Conservation (phyloP, 2,113 vertebrate species). For the Podocnemis expansa region DNA sequence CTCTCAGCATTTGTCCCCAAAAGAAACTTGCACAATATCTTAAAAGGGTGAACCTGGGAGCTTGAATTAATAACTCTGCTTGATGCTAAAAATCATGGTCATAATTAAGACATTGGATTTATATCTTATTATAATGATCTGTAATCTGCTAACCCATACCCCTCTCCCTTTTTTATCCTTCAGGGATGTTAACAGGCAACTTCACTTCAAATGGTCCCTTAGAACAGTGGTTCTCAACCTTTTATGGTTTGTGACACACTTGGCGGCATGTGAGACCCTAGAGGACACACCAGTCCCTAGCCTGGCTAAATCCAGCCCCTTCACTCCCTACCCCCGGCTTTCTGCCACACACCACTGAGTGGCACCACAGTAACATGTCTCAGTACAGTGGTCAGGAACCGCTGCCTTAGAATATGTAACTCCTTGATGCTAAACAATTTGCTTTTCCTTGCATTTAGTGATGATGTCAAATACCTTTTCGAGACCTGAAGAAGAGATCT, state of each 20-base stretch:
- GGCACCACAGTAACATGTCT: too few relatives aligned
- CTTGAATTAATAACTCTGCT: background rate
- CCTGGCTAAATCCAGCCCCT: too few relatives aligned
- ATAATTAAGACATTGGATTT: background rate
- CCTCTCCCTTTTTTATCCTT: background rate
- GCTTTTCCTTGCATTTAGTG: background rate
- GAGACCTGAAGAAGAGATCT: background rate
- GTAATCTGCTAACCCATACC: background rate
- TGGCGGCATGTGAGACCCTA: too few relatives aligned
- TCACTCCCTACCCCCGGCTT: too few relatives aligned
- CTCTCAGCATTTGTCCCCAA: background rate
- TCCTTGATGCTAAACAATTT: background rate
- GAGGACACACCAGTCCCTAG: too few relatives aligned
- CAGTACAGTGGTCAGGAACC: too few relatives aligned
- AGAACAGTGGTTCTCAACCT: background rate
- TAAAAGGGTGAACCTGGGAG: background rate
- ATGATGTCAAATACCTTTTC: background rate
- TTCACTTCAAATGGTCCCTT: background rate
- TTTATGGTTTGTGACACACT: too few relatives aligned
- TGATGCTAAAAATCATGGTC: background rate
- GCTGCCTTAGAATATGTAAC: background rate
- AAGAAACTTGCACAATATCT: background rate
- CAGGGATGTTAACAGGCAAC: background rate
- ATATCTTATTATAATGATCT: background rate
- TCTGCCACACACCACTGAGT: too few relatives aligned